These are phyloP conservation scores for Petrosia ficiformis DNA, from an alignment of 37 sponge, comb jelly and placozoan genomes.

Conservation along the genomic window DNA sequence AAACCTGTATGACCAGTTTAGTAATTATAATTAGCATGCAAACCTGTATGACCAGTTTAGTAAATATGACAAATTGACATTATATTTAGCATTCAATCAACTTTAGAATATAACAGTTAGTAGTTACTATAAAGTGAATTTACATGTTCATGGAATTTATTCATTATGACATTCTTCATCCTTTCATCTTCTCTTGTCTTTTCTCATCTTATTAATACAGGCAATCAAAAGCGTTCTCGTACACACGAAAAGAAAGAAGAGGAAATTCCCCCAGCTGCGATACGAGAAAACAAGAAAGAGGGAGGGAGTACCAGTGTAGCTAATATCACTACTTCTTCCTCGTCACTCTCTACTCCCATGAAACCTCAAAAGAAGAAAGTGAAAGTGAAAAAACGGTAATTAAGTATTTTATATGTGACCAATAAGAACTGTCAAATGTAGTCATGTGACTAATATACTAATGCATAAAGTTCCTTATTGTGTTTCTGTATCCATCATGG, in stretches of 20 bases:
- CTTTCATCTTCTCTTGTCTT: too few relatives aligned
- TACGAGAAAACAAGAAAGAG: slow-evolving; percentile 12
- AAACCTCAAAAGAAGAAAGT: slow-evolving; percentile 54
- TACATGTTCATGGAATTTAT: too few relatives aligned
- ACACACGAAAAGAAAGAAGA: background rate
- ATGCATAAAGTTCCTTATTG: background rate
- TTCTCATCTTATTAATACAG: too few relatives aligned
- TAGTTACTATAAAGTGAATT: too few relatives aligned
- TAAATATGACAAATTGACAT: too few relatives aligned
- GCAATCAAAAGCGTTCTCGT: slow-evolving; percentile 6
- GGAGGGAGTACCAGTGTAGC: background rate
- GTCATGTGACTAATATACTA: background rate
- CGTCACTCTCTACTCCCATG: background rate
- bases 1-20: too few relatives aligned
- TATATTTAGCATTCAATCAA: too few relatives aligned
- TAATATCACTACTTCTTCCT: background rate
- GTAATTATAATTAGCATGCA: too few relatives aligned
- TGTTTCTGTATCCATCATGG: too few relatives aligned
- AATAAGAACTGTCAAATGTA: background rate
- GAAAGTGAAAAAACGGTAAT: slow-evolving; percentile 55
- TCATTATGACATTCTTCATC: too few relatives aligned
- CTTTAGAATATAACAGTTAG: too few relatives aligned
- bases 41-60: too few relatives aligned
- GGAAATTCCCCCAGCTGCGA: slow-evolving; percentile 14
- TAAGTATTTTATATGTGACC: background rate